These are phyloP conservation scores for Chymomyza caudatula DNA, from an alignment of 2,888 invertebrate species.

Conservation along the genomic window DNA sequence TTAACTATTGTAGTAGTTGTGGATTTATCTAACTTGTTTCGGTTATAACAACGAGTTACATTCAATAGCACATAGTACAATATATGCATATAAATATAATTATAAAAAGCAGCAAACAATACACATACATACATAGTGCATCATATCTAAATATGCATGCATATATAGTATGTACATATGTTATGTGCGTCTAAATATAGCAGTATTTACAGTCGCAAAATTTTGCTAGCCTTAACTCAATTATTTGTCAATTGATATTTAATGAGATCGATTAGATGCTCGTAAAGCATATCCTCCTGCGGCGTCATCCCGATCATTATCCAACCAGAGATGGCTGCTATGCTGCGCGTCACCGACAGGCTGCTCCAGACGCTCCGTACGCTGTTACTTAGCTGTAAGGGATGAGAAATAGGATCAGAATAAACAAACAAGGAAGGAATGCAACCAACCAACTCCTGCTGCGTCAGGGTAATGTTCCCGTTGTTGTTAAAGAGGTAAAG, in stretches of 20 bases:
- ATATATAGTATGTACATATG: neutral
- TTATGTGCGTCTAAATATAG: neutral
- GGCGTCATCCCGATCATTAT: constrained; percentile 80
- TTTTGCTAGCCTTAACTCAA: constrained; percentile 62
- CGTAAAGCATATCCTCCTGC: constrained; percentile 79
- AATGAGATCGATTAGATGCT: constrained; percentile 78
- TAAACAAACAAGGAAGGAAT: neutral
- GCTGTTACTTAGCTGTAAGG: constrained; percentile 76
- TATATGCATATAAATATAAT: constrained; percentile 23
- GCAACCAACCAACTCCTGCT: constrained; percentile 73
- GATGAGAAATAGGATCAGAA: neutral
- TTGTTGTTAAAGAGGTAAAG: constrained; percentile 73
- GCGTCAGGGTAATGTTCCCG: constrained; percentile 74
- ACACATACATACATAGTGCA: constrained; percentile 18
- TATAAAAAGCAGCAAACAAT: constrained; percentile 65
- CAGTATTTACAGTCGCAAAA: constrained; percentile 16
- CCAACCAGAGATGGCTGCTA: constrained; percentile 80
- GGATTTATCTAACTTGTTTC: constrained; percentile 18
- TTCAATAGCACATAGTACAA: constrained; percentile 13
- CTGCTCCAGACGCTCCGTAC: constrained; percentile 80
- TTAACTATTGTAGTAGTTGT: constrained; percentile 17
- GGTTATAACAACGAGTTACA: constrained; percentile 25
- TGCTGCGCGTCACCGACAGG: constrained; percentile 80
- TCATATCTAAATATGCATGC: neutral
- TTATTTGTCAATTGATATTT: constrained; percentile 78